These are phyloP conservation scores for Emys orbicularis DNA, from an alignment of 2,797 vertebrate genomes.

Conservation along the genomic window DNA sequence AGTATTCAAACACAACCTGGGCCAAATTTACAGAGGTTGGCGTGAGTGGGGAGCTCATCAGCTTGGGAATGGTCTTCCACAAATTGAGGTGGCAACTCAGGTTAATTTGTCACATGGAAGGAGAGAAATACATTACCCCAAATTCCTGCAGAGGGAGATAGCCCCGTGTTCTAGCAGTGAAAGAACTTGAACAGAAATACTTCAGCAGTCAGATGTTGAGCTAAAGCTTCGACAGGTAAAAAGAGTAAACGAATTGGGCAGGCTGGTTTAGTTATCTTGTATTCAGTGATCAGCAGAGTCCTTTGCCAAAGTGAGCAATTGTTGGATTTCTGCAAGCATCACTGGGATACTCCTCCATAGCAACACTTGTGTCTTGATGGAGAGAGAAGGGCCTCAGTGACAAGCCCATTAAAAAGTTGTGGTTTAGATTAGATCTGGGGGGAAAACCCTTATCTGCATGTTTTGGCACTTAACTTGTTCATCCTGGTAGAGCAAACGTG, in stretches of 20 bases:
- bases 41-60: background rate
- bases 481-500: background rate
- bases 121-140: too few species aligned
- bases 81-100: background rate
- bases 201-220: background rate
- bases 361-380: background rate
- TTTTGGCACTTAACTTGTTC: background rate
- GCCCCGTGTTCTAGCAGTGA: background rate
- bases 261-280: background rate
- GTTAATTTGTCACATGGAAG: background rate
- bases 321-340: background rate
- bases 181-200: background rate
- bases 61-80: background rate
- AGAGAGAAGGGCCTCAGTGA: background rate
- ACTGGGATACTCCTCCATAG: background rate
- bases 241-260: background rate
- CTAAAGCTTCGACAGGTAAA: background rate
- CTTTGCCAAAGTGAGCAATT: background rate
- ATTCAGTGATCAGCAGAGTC: background rate
- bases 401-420: background rate
- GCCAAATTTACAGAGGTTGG: background rate
- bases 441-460: background rate
- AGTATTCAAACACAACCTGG: background rate
- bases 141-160: background rate
- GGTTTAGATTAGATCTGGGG: background rate